These are phyloP conservation scores for Opisthocomus hoazin DNA, from an alignment of 2,113 vertebrate genomes.

Conservation along the genomic window DNA sequence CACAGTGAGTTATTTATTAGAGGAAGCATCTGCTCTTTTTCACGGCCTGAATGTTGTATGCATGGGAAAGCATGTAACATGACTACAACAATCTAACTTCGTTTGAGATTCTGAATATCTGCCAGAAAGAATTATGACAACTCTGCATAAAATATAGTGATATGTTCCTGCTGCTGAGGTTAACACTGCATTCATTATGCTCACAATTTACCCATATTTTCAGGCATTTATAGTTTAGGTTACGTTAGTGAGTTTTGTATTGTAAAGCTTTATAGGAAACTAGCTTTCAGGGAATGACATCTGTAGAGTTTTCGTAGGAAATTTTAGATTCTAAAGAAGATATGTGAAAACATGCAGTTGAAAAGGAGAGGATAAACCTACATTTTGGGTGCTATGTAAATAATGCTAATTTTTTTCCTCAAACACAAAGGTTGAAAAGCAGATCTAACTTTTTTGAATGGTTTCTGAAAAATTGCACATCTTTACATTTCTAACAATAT, in stretches of 20 bases:
- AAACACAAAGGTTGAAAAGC: not conserved
- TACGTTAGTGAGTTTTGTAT: not conserved
- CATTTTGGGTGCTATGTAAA: not conserved
- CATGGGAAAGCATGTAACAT: not conserved
- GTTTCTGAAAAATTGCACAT: not conserved
- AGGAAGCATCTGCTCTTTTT: slow-evolving; percentile 8
- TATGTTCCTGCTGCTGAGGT: not conserved
- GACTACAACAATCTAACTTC: slow-evolving; percentile 11
- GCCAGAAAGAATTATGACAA: slow-evolving; percentile 22
- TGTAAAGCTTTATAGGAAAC: not conserved
- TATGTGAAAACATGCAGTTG: not conserved
- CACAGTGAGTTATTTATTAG: not conserved
- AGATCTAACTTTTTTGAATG: not conserved
- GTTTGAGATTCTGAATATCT: slow-evolving; percentile 48
- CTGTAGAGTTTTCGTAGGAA: not conserved
- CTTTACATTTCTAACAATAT: not conserved
- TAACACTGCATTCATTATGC: not conserved
- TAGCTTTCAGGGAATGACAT: not conserved
- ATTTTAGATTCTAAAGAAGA: not conserved
- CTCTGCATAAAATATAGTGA: not conserved
- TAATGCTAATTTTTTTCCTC: not conserved
- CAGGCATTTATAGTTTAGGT: not conserved
- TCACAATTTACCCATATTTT: not conserved
- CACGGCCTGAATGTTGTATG: not conserved
- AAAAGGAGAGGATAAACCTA: not conserved